Evolutionary conservation across 2,113 vertebrate genomes (phyloP).

Genomic region (Phrynocephalus versicolor): DNA sequence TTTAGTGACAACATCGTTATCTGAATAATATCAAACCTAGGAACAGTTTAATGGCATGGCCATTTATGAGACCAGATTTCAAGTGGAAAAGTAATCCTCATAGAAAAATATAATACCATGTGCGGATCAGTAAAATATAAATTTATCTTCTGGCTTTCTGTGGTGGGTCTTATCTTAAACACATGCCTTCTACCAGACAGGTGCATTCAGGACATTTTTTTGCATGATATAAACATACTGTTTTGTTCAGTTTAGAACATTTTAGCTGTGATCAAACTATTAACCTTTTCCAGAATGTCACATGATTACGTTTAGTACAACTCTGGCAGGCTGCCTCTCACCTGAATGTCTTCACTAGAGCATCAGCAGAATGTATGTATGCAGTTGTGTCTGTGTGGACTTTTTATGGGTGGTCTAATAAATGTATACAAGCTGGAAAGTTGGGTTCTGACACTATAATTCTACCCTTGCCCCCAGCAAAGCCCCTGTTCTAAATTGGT

Average conservation of each 20-base stretch:
- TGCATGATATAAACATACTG: neutral
- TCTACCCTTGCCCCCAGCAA: neutral
- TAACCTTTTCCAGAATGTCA: neutral
- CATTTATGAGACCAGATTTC: conserved; percentile 12
- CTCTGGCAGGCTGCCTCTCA: too few relatives aligned
- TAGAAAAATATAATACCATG: neutral
- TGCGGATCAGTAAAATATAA: neutral
- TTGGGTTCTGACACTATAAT: neutral
- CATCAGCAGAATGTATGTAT: neutral
- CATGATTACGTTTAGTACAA: neutral
- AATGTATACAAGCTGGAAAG: too few relatives aligned
- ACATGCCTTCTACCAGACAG: neutral
- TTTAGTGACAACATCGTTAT: conserved; percentile 38
- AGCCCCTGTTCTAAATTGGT: neutral
- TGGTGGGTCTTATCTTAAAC: neutral
- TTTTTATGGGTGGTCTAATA: neutral
- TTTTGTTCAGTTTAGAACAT: neutral
- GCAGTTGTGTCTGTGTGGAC: neutral
- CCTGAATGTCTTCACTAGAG: neutral
- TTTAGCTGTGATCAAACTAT: neutral
- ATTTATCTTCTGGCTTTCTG: neutral
- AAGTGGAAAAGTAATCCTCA: neutral
- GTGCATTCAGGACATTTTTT: neutral
- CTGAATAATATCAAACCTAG: conserved; percentile 42
- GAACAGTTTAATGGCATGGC: conserved; percentile 5